Base-by-base conservation (phyloP, 2,797 vertebrate genomes). In the Botia almorhae region DNA sequence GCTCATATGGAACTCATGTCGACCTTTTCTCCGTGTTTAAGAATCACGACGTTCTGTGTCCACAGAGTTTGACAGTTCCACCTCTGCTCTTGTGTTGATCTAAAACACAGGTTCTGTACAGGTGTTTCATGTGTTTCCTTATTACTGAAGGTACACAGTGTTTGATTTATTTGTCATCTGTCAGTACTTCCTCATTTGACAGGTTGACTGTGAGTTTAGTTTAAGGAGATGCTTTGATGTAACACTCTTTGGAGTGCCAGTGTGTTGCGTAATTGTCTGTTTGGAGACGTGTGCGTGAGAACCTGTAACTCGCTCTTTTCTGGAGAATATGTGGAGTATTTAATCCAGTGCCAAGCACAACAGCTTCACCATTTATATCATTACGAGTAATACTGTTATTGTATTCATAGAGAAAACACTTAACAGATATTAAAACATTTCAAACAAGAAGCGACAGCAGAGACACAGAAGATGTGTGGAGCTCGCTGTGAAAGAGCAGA, bases 321-420 rank as follows among this genome's bases (percentile, higher is more conserved):
- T 61, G 7, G 13, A 61, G 69, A 63, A 71, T 71, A 10, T 63
- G 33, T 53, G n/a, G 10, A 63, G 63, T 26, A 19, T 71, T 70
- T 71, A 14, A 79, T 79, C 76, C n/a, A 23, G 4, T 51, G 76
- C 76, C 76, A 79, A 71, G 46, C 39, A 51, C 50, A 79, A 78
- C 43, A 48, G 19, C 12, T 55, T 7, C 19, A 2, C 0, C 14
- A 11, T 64, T 48, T 69, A 51, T 74, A 26, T 0, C 6, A 17
- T 8, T 21, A 56, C 55, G n/a, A 60, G 21, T 13, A 21, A 10
- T 56, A 12, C 55, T 56, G 7, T 21, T 23, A 12, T 58, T 11
- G 23, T 23, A 12, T 23, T 60, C 21, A 11, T 11, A 56, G 53
- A 56, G n/a, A 19, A 56, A 56, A 58, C 19, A 23, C 64, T 43